Percentiles rank a stretch among this genome's conserved stretches.
These are phyloP conservation scores for Steinernema feltiae DNA, from an alignment of 1,140 invertebrate species.

Conservation along the genomic window DNA sequence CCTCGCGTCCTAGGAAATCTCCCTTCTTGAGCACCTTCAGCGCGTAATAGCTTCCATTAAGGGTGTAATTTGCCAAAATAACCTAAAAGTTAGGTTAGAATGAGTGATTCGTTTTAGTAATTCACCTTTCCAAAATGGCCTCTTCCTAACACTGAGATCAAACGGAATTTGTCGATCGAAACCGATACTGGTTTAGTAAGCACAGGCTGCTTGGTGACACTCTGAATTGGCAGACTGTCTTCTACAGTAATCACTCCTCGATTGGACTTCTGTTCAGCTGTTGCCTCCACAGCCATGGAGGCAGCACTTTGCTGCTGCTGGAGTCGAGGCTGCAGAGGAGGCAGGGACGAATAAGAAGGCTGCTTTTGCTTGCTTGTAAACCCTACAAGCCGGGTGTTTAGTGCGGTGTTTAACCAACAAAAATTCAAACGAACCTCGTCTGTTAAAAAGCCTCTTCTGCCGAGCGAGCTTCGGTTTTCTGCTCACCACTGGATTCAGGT, in stretches of 20 bases:
- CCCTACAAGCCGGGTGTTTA: background rate
- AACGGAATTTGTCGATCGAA: slow-evolving; percentile 79
- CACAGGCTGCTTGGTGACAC: slow-evolving; percentile 1
- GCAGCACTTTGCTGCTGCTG: background rate
- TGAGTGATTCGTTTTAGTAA: background rate
- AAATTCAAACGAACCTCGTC: slow-evolving; percentile 68
- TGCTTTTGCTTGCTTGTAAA: background rate
- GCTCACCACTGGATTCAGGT: slow-evolving; percentile 96
- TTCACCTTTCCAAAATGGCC: slow-evolving; percentile 96
- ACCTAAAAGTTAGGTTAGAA: slow-evolving; percentile 64
- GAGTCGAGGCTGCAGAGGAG: background rate
- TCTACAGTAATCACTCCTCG: slow-evolving; percentile 59
- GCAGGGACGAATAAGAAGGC: background rate
- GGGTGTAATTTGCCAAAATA: slow-evolving; percentile 87
- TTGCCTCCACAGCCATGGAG: background rate
- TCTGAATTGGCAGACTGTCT: slow-evolving; percentile 35
- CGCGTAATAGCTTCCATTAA: slow-evolving; percentile 87
- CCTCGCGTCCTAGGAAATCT: slow-evolving; percentile 94
- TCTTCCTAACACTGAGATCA: slow-evolving; percentile 89
- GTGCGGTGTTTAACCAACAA: background rate
- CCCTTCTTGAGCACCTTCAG: slow-evolving; percentile 97
- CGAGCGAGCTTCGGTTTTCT: slow-evolving; percentile 90
- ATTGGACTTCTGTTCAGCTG: slow-evolving; percentile 15
- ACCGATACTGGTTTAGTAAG: slow-evolving; percentile 55
- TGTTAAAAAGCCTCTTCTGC: slow-evolving; percentile 92